Conservation (phyloP, 2,888 invertebrate species). For the Chrysomela aeneicollis region DNA sequence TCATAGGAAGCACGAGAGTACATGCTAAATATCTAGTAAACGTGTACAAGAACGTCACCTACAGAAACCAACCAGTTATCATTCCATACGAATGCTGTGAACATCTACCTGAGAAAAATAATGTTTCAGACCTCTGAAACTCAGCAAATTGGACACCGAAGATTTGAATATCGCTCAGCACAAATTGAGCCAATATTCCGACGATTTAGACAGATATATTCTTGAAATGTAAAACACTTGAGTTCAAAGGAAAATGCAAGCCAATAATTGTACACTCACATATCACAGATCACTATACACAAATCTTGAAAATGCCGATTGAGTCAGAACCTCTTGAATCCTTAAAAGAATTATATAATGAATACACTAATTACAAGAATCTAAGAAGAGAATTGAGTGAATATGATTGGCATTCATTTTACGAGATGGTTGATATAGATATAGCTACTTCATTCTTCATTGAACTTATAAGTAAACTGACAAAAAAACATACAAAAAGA, state of each 20-base stretch:
- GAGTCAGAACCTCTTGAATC: slow-evolving; percentile 12
- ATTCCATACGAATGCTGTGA: too few relatives aligned
- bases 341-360: neutral
- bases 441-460: slow-evolving; percentile 18
- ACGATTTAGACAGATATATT: too few relatives aligned
- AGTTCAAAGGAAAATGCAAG: slow-evolving; percentile 1
- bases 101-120: too few relatives aligned
- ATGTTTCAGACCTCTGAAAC: too few relatives aligned
- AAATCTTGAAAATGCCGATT: slow-evolving; percentile 4
- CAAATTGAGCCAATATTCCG: too few relatives aligned
- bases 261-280: slow-evolving; percentile 7
- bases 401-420: slow-evolving; percentile 23
- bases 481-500: slow-evolving; percentile 9
- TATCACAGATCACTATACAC: slow-evolving; percentile 5
- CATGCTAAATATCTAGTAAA: too few relatives aligned
- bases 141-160: too few relatives aligned
- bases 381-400: neutral
- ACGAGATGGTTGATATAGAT: slow-evolving; percentile 20
- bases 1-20: too few relatives aligned
- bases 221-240: slow-evolving; percentile 7
- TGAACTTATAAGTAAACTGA: slow-evolving; percentile 8
- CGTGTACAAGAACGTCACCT: too few relatives aligned
- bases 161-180: too few relatives aligned
- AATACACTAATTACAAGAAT: slow-evolving; percentile 3
- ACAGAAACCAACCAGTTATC: too few relatives aligned